Conservation (phyloP, 2,888 invertebrate species). For the Troides oblongomaculatus region DNA sequence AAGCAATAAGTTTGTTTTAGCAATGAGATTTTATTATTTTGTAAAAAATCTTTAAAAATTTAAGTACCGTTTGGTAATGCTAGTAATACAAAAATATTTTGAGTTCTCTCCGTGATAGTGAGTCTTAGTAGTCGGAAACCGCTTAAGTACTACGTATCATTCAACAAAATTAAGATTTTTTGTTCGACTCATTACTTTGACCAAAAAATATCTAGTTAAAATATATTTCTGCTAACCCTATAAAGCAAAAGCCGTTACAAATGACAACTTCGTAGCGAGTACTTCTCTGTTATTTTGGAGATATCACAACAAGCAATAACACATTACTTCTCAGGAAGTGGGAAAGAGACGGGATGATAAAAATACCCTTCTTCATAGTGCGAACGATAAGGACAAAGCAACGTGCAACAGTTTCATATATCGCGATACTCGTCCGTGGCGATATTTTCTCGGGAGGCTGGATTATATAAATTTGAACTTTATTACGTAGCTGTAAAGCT, state of each 20-base stretch:
- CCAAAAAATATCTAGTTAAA: neutral
- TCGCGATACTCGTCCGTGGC: slow-evolving; percentile 45
- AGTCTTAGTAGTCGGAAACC: too few species aligned
- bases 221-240: slow-evolving; percentile 53
- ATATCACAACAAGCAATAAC: slow-evolving; percentile 81
- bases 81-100: too few species aligned
- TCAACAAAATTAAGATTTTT: too few species aligned
- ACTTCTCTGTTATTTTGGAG: slow-evolving; percentile 81
- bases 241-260: slow-evolving; percentile 73
- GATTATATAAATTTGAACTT: slow-evolving; percentile 27
- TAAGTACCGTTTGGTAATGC: too few species aligned
- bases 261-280: slow-evolving; percentile 80
- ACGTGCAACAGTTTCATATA: slow-evolving; percentile 70
- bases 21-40: too few species aligned
- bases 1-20: too few species aligned
- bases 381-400: slow-evolving; percentile 57
- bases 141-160: too few species aligned
- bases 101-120: too few species aligned
- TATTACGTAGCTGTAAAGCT: slow-evolving; percentile 35
- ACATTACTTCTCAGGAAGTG: slow-evolving; percentile 76
- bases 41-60: too few species aligned
- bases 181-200: too few species aligned
- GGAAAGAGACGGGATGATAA: slow-evolving; percentile 61
- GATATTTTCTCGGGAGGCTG: slow-evolving; percentile 36
- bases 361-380: slow-evolving; percentile 53